Evolutionary conservation across 2,797 vertebrate genomes (phyloP).

Genomic region (Alectoris magna): DNA sequence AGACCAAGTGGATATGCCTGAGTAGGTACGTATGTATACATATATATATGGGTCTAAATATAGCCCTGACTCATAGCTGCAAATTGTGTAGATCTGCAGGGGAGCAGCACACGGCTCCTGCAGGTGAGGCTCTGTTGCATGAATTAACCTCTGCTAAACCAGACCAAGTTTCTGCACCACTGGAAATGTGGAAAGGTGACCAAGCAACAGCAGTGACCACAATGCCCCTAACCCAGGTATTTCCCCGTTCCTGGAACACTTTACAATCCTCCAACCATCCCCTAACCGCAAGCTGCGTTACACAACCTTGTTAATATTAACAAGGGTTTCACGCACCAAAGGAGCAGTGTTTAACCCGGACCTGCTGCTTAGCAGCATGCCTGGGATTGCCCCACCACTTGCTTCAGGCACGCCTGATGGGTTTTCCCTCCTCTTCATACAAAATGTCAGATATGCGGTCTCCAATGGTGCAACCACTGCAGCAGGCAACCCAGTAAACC

Average conservation of each 20-base stretch:
- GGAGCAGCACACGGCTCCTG: neutral
- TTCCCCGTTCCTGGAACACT: neutral
- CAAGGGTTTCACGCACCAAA: neutral
- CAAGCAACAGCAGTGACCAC: neutral
- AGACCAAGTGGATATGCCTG: neutral
- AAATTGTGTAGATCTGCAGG: accelerated
- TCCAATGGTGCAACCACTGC: accelerated
- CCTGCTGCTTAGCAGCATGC: neutral
- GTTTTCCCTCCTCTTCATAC: neutral
- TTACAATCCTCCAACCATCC: neutral
- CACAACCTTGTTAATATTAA: neutral
- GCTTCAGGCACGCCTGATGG: neutral
- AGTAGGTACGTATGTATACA: accelerated
- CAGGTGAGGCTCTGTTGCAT: neutral
- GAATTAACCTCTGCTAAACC: neutral
- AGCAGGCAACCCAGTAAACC: neutral
- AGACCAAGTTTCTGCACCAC: neutral
- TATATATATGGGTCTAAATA: neutral
- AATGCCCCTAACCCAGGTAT: neutral
- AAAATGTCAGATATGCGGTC: neutral
- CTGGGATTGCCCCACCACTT: accelerated
- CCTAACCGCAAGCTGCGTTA: neutral
- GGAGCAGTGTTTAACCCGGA: neutral
- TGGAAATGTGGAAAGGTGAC: neutral
- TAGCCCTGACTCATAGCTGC: neutral